Base-by-base conservation (phyloP, 2,888 invertebrate genomes). In the Parnassius glacialis region DNA sequence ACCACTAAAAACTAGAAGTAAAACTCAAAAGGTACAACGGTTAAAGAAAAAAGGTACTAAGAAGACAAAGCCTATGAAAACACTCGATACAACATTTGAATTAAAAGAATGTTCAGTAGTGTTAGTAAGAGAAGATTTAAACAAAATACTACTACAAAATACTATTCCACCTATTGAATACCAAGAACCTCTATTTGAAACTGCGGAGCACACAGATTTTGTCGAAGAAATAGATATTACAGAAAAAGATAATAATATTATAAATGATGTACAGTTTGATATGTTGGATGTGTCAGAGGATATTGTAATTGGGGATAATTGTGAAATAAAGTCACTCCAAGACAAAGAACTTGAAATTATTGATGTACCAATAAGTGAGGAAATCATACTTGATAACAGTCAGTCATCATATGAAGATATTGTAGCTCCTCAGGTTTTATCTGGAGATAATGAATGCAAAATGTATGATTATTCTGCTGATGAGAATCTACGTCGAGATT, bases 201-300 rank as follows among this genome's bases (percentile, higher is more conserved):
- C 66, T 52, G 54, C 59, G 54, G 61, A 61, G 47, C 62, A 64
- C 44, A 67, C 42, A 11, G 68, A 66, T 52, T 59, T 69, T 16
- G 64, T 68, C 13, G 75, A 74, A 59, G 75, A 74, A 56, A 56
- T 59, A 45, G 64, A 64, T 55, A 62, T 68, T 25, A 63, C 70
- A 12, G 76, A 74, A 77, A 50, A 59, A 41, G 59, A 64, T n/a
- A 59, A 52, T 60, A 61, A 69, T 2, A 68, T 77, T 34, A 73
- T 75, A 7, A 84, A 80, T 69, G 85, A 87, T 57, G 71, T 90
- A 47, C 86, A 87, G 52, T 83, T 91, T 70, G 90, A 90, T 64
- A 90, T 90, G 90, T 75, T 91, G 61, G 90, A 90, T 73, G 90
- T 90, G 0, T 91, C 90, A 0, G 91, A 90, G 69, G 90, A 90